These are phyloP conservation scores for Mesoligia furuncula DNA, from an alignment of 2,888 invertebrate species.

Conservation along the genomic window DNA sequence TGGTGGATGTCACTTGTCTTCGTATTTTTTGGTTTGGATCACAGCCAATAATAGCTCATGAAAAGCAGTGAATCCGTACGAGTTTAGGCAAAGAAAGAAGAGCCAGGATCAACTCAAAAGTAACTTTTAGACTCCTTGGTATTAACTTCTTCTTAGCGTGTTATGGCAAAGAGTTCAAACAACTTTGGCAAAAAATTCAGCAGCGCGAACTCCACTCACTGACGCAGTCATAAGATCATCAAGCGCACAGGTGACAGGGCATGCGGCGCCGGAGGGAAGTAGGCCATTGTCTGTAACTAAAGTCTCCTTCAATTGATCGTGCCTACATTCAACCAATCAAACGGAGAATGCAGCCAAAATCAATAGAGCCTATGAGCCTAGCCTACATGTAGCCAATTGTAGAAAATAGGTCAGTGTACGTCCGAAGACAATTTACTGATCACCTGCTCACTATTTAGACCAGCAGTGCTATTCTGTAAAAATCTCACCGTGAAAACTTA, in stretches of 20 bases:
- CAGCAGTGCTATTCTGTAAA: too few species aligned
- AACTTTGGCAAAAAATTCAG: too few species aligned
- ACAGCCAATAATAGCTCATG: neutral
- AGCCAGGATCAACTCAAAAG: neutral
- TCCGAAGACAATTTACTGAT: constrained; percentile 23
- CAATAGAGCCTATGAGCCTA: neutral
- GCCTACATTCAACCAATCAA: constrained; percentile 22
- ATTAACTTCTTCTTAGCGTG: too few species aligned
- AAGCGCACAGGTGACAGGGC: too few species aligned
- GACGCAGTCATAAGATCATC: too few species aligned
- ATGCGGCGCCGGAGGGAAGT: too few species aligned
- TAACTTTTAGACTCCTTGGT: neutral
- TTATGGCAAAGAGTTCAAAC: too few species aligned
- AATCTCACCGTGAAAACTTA: too few species aligned
- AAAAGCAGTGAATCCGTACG: neutral
- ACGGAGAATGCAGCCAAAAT: constrained; percentile 19
- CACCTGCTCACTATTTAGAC: constrained; percentile 20
- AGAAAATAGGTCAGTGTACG: constrained; percentile 41
- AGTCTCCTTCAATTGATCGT: neutral
- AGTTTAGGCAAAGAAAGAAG: neutral
- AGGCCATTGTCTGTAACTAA: neutral
- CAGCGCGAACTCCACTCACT: too few species aligned
- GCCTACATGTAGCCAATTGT: constrained; percentile 24
- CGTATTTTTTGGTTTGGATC: neutral
- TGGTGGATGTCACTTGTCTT: too few species aligned